Base-by-base conservation (phyloP, 2,888 invertebrate species). In the Himalopsyche tibetana region DNA sequence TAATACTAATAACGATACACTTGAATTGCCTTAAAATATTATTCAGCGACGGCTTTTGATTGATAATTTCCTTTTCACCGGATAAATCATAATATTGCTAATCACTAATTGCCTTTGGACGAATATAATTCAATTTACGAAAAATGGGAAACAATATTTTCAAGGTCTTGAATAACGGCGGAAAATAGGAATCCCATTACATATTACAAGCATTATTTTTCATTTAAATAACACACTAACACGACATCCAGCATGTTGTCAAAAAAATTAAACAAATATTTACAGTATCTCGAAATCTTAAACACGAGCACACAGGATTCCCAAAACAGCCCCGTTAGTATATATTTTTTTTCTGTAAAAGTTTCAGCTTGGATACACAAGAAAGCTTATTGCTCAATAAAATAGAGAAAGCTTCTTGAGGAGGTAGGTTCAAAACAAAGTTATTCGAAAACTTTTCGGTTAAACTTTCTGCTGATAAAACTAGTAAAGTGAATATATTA, bases 261-360 rank as follows among this genome's bases (percentile, higher is more conserved):
- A 74, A 74, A 69, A 69, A 69, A 69, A 63, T 0, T 6, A 11
- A 15, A 74, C 15, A 36, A 74, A 74, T 2, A 28, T 28, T 74
- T 74, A 28, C 19, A 12, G 38, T 74, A 12, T 5, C 36, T 15
- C 38, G 36, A 74, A 74, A 74, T 36, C 74, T 12, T 12, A 9
- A 74, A 8, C 9, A 74, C 74, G 36, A 74, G 38, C 36, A 74
- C 38, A 19, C 81, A 15, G 45, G 17, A 1, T 45, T 17, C 15
- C n/a, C 28, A 28, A 15, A 81, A 51, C 28, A 45, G 55, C 40
- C 45, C 40, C 17, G 81, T 51, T 69, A 38, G 38, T 38, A 36
- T 74, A 38, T 74, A 83, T 80, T 85, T 81, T 85, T 82, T 79
- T 85, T 84, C 85, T 88, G 86, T 86, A 85, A 88, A 80, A 87